Conservation (phyloP, 2,888 invertebrate genomes). For the Cryptophagus acutangulus region DNA sequence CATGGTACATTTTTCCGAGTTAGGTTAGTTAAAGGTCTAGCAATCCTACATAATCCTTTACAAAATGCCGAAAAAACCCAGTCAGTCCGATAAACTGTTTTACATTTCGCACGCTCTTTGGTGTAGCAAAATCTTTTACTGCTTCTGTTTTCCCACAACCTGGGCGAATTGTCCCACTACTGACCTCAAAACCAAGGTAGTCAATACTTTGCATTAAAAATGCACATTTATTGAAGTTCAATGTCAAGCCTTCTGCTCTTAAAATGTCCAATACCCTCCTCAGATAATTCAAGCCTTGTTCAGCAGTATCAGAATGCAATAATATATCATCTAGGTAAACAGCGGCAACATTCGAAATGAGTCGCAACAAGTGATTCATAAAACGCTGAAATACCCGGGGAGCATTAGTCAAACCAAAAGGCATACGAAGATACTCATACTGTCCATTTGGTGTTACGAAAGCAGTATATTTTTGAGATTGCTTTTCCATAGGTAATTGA, state of each 20-base stretch:
- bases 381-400: too few relatives aligned
- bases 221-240: slow-evolving; percentile 19
- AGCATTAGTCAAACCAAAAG: too few relatives aligned
- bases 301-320: slow-evolving; percentile 9
- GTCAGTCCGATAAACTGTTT: slow-evolving; percentile 25
- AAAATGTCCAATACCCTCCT: slow-evolving; percentile 14
- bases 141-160: slow-evolving; percentile 15
- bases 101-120: slow-evolving; percentile 22
- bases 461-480: too few relatives aligned
- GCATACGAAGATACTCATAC: too few relatives aligned
- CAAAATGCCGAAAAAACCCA: slow-evolving; percentile 27
- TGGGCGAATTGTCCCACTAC: slow-evolving; percentile 11
- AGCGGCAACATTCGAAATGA: slow-evolving; percentile 5
- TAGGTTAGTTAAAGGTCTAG: slow-evolving; percentile 21
- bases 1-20: slow-evolving; percentile 14
- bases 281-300: slow-evolving; percentile 12
- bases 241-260: slow-evolving; percentile 12
- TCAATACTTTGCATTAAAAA: slow-evolving; percentile 14
- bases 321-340: slow-evolving; percentile 19
- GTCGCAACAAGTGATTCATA: too few relatives aligned
- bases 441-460: too few relatives aligned
- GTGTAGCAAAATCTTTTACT: slow-evolving; percentile 30
- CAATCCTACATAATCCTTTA: slow-evolving; percentile 21
- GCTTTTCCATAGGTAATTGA: too few relatives aligned
- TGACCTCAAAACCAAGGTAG: slow-evolving; percentile 17